phyloP scores from a whole-genome alignment of 2,113 vertebrate species.

The Sterna hirundo region DNA sequence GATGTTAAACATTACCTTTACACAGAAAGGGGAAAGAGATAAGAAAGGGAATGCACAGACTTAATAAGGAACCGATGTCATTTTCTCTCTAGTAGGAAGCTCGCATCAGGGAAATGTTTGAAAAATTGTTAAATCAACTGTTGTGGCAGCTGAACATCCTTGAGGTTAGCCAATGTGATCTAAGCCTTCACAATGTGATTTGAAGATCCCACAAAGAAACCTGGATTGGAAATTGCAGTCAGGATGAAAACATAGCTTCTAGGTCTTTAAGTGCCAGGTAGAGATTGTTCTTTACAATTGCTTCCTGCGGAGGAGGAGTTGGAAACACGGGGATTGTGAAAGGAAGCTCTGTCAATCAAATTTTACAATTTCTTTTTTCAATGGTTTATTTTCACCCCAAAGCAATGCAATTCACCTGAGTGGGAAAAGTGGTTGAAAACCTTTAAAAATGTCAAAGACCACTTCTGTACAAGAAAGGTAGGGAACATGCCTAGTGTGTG shows the following conservation, averaged over 20 bases:
- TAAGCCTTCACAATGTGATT: constrained; percentile 21
- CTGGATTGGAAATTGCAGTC: constrained; percentile 29
- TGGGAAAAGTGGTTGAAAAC: constrained; percentile 21
- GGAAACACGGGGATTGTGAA: background rate
- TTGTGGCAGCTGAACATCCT: constrained; percentile 36
- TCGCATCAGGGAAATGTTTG: background rate
- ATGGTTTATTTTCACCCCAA: constrained; percentile 39
- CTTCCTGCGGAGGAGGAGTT: constrained; percentile 31
- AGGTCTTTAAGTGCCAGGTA: constrained; percentile 23
- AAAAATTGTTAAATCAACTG: constrained; percentile 41
- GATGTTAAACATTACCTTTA: background rate
- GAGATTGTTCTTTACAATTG: constrained; percentile 49
- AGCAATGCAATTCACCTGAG: constrained; percentile 40
- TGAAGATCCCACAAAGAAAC: constrained; percentile 40
- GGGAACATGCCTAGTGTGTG: background rate
- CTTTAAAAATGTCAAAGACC: constrained; percentile 32
- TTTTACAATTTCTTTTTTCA: constrained; percentile 45
- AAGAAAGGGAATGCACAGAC: background rate
- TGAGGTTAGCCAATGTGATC: constrained; percentile 25
- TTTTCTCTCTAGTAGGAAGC: background rate
- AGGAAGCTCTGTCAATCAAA: constrained; percentile 39
- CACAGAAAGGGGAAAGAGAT: background rate
- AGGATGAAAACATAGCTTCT: constrained; percentile 26
- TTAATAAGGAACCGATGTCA: constrained; percentile 1
- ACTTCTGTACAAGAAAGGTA: background rate